These are phyloP conservation scores for Agrotis exclamationis DNA, from an alignment of 2,888 invertebrate genomes.

Conservation along the genomic window DNA sequence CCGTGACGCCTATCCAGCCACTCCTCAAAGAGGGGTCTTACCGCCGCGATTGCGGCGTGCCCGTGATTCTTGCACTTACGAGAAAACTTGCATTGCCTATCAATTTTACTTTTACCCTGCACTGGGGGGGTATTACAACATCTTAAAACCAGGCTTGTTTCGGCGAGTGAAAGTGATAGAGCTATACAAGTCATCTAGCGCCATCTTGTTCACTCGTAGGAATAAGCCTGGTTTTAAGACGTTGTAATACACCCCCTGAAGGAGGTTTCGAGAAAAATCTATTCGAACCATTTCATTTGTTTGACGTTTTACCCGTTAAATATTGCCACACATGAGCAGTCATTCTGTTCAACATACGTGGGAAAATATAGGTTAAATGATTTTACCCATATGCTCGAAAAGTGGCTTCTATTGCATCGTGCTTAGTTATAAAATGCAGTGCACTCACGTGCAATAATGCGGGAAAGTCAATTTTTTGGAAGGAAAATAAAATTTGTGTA, in stretches of 20 bases:
- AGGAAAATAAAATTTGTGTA: too few species aligned
- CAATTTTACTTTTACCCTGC: background rate
- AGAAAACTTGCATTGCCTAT: background rate
- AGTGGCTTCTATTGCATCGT: background rate
- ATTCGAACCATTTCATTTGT: background rate
- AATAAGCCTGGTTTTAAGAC: too few species aligned
- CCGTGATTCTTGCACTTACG: too few species aligned
- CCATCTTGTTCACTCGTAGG: too few species aligned
- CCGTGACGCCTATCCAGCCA: too few species aligned
- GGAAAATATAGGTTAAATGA: background rate
- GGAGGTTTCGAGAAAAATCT: background rate
- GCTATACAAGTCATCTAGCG: too few species aligned
- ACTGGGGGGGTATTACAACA: too few species aligned
- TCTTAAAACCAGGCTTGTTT: too few species aligned
- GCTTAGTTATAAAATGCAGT: background rate
- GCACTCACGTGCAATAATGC: background rate
- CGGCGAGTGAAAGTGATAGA: too few species aligned
- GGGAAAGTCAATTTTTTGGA: background rate
- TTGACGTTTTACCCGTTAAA: background rate
- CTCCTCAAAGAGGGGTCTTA: too few species aligned
- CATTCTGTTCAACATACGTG: background rate
- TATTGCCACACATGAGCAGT: background rate
- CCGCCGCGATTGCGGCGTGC: too few species aligned
- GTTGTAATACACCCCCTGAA: too few species aligned
- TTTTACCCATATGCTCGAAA: background rate